These are phyloP conservation scores for Diceros bicornis DNA, from an alignment of 2,797 vertebrate genomes.

Conservation along the genomic window DNA sequence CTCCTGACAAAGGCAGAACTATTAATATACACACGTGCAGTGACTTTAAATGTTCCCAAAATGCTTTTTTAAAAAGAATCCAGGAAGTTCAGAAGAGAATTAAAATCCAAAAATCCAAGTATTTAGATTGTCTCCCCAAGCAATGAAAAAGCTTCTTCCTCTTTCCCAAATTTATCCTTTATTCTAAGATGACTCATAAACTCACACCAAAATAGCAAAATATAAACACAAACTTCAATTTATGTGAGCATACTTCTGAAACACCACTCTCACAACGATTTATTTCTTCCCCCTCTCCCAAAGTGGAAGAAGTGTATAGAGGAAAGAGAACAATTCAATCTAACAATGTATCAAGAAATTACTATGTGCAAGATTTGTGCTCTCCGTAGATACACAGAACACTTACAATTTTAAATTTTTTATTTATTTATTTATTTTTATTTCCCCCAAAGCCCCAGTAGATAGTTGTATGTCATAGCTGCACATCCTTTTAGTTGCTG, in stretches of 20 bases:
- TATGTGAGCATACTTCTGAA: conserved; percentile 60
- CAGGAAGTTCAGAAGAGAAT: conserved; percentile 61
- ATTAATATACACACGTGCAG: conserved; percentile 76
- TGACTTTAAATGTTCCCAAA: conserved; percentile 11
- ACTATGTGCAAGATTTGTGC: background rate
- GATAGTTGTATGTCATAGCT: no score
- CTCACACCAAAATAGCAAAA: background rate
- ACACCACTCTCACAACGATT: conserved; percentile 4
- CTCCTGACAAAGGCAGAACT: conserved; percentile 75
- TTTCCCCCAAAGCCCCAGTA: no score
- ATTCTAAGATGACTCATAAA: conserved; percentile 56
- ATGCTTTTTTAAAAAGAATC: background rate
- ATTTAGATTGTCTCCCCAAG: conserved; percentile 26
- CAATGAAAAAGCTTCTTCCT: conserved; percentile 17
- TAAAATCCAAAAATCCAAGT: conserved; percentile 37
- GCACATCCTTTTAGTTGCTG: no score
- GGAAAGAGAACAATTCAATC: conserved; percentile 27
- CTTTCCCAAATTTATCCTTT: conserved; percentile 31
- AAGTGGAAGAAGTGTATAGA: conserved; percentile 36
- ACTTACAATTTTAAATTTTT: background rate
- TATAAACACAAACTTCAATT: conserved; percentile 37
- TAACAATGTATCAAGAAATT: conserved; percentile 13
- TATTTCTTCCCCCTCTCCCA: background rate
- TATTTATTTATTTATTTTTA: no score
- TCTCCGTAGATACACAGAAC: background rate